phyloP scores from a whole-genome alignment of 2,113 vertebrate species.

The Axis porcinus region DNA sequence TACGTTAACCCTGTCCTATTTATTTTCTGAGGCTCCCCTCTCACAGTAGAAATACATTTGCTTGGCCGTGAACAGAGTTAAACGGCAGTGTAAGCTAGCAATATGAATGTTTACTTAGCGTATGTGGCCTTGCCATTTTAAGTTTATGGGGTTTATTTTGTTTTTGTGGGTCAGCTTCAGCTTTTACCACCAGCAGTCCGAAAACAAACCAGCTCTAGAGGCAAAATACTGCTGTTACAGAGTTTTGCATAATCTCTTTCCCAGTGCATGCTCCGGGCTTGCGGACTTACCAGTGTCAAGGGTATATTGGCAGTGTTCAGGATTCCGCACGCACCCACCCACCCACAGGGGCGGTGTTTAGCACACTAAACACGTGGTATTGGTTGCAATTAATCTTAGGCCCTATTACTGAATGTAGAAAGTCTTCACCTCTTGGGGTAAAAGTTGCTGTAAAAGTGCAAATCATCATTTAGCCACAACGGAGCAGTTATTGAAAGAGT shows the following conservation, averaged over 20 bases:
- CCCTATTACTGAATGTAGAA: not conserved
- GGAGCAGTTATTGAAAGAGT: not conserved
- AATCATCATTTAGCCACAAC: slow-evolving; percentile 30
- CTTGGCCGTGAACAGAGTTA: not conserved
- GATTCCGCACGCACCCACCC: not conserved
- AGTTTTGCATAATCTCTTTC: not conserved
- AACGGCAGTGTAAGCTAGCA: slow-evolving; percentile 25
- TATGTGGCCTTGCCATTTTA: not conserved
- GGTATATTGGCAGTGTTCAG: not conserved
- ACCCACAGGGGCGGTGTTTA: not conserved
- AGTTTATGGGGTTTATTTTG: not conserved
- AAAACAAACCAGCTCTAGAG: not conserved
- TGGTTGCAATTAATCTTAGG: slow-evolving; percentile 16
- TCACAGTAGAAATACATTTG: slow-evolving; percentile 10
- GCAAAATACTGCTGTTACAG: not conserved
- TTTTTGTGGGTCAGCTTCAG: not conserved
- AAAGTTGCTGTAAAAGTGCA: not conserved
- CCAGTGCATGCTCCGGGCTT: not conserved
- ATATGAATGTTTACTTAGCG: not conserved
- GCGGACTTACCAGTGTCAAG: not conserved
- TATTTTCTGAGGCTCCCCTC: not conserved
- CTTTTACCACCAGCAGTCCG: not conserved
- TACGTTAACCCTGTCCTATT: not conserved
- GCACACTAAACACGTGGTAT: not conserved
- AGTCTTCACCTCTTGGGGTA: not conserved